Evolutionary conservation across 2,113 vertebrate species (phyloP).

Genomic region (Capra hircus): DNA sequence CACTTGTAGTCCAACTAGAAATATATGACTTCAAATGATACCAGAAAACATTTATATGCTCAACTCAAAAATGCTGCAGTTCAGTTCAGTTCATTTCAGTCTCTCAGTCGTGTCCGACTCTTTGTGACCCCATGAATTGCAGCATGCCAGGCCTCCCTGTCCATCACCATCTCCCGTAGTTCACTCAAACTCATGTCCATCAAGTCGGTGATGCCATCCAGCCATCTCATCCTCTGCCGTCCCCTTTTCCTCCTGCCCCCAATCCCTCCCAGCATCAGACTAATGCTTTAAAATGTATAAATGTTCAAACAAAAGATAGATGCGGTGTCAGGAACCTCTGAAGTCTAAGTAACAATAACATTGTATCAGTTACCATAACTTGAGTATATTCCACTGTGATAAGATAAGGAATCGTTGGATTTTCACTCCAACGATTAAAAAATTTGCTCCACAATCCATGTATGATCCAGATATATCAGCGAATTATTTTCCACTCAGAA

Average conservation of each 20-base stretch:
- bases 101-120: too few relatives aligned
- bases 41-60: neutral
- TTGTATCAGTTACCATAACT: neutral
- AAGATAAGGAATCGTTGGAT: neutral
- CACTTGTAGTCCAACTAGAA: neutral
- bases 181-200: too few relatives aligned
- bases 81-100: too few relatives aligned
- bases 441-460: neutral
- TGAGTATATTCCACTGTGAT: neutral
- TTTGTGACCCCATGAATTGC: too few relatives aligned
- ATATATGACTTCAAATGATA: neutral
- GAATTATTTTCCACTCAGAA: neutral
- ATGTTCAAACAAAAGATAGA: neutral
- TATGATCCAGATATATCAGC: neutral
- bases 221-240: too few relatives aligned
- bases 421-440: neutral
- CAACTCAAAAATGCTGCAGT: neutral
- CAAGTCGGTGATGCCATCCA: too few relatives aligned
- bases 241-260: too few relatives aligned
- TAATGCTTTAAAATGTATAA: neutral
- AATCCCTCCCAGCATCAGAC: too few relatives aligned
- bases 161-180: accelerated
- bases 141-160: too few relatives aligned
- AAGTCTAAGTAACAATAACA: neutral
- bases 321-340: neutral